Percentiles rank a stretch among this genome's conserved stretches.
These are phyloP conservation scores for Palaemon carinicauda DNA, from an alignment of 1,140 invertebrate genomes.

Conservation along the genomic window DNA sequence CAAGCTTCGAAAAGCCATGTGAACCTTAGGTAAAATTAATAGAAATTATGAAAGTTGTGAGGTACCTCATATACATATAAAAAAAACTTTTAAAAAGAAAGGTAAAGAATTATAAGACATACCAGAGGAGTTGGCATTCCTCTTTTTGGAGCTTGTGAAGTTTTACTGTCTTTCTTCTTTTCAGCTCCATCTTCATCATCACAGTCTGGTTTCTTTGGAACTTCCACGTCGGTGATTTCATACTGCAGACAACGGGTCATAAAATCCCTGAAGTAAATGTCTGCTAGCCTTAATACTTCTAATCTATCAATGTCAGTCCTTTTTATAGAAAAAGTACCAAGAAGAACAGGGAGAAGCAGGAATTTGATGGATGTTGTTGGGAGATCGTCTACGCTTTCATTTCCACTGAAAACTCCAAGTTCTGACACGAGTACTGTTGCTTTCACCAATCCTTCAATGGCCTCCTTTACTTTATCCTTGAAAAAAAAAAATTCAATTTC, in stretches of 20 bases:
- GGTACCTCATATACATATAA: no score
- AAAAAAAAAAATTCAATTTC: background rate
- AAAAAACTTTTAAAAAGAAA: no score
- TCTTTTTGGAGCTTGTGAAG: background rate
- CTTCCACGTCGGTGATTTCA: conserved; percentile 73
- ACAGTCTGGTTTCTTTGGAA: conserved; percentile 63
- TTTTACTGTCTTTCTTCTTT: conserved; percentile 36
- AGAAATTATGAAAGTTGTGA: no score
- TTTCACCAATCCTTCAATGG: conserved; percentile 12
- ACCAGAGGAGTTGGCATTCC: conserved; percentile 55
- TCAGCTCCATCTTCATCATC: conserved; percentile 2
- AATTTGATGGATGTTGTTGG: conserved; percentile 85
- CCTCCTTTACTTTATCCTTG: conserved; percentile 15
- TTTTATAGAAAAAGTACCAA: conserved; percentile 75
- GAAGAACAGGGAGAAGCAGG: conserved; percentile 81
- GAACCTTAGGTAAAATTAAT: no score
- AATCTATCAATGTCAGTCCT: conserved; percentile 72
- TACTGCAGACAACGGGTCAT: conserved; percentile 81
- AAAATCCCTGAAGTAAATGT: conserved; percentile 88
- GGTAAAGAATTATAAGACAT: background rate
- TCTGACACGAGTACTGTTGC: conserved; percentile 73
- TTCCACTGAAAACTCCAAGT: conserved; percentile 83
- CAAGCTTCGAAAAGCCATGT: no score
- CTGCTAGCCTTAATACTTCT: conserved; percentile 76
- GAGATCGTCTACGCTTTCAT: conserved; percentile 88